Evolutionary conservation across 1,140 invertebrate genomes (phyloP), one percentile per base, ranked within the genome.

Genomic region (Lasaia peninsularis): DNA sequence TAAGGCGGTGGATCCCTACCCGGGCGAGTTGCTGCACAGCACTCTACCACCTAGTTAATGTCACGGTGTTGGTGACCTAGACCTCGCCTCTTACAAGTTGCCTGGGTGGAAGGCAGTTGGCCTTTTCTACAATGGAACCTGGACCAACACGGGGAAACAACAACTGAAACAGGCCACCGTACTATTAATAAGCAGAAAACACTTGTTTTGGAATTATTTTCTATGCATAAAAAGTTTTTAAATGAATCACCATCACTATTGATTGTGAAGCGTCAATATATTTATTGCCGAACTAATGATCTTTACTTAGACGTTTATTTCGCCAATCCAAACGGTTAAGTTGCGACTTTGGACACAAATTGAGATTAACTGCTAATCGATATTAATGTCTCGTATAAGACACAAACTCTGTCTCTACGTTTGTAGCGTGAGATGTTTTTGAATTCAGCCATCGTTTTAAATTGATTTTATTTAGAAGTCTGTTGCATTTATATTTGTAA

Each of bases 361-460:
- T 78, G 71, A 78, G 72, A 77, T 77, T 71, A 77, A 77, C 63
- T 65, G 66, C 60, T 69, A 75, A 77, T 75, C 64, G 72, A 75
- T 75, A 69, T 63, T 66, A 53, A 66, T 63, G 65, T 61, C 63
- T 49, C 49, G 49, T 70, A 70, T 68, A 66, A 67, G 71, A 68
- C 64, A 68, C 57, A 59, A 65, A 61, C 35, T 7, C 11, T 44
- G 40, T 44, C 40, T 14, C 40, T 16, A 18, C 16, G 40, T 44
- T 44, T 44, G 40, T 20, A 44, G 20, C 40, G 14, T 16, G n/a
- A 11, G n/a, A n/a, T 35, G 34, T 35, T 35, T 35, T 35, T 12
- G 12, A 35, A 12, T 35, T 12, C 34, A 35, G 12, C 34, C 5
- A 6, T 35, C n/a, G 34, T 12, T 16, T 44, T 44, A 20, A 44